Conservation (phyloP, 2,888 invertebrate species). For the Microctonus aethiopoides region DNA sequence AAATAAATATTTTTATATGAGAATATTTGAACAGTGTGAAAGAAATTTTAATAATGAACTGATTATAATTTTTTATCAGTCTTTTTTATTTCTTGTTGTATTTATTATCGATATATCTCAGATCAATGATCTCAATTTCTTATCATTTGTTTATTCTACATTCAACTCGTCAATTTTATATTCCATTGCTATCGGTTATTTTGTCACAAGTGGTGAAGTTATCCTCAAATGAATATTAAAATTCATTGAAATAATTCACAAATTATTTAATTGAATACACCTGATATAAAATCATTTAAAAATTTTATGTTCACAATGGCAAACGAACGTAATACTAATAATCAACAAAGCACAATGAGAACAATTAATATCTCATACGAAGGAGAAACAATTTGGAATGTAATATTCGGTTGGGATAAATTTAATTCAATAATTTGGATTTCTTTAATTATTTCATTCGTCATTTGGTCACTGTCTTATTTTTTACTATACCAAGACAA, state of each 20-base stretch:
- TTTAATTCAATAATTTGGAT: conserved; percentile 48
- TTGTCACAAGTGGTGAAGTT: not conserved
- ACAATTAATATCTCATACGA: conserved; percentile 32
- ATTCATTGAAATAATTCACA: no score
- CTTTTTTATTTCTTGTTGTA: not conserved
- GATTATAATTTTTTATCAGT: not conserved
- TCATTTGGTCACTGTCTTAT: conserved; percentile 51
- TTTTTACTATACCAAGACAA: conserved; percentile 47
- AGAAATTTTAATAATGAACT: no score
- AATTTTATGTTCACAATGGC: no score
- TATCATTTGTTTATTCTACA: not conserved
- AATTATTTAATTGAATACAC: not conserved
- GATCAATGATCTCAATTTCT: not conserved
- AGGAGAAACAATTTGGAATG: conserved; percentile 13
- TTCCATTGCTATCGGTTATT: not conserved
- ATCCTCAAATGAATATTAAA: not conserved
- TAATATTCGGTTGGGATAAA: conserved; percentile 56
- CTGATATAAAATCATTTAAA: not conserved
- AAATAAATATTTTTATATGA: conserved; percentile 7
- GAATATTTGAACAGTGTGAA: no score
- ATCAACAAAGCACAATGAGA: conserved; percentile 24
- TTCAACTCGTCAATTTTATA: no score
- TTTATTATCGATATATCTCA: not conserved
- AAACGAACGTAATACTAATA: conserved; percentile 3
- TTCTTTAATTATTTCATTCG: conserved; percentile 47